Base-by-base conservation (phyloP, 2,113 vertebrate species). In the Scortum barcoo region DNA sequence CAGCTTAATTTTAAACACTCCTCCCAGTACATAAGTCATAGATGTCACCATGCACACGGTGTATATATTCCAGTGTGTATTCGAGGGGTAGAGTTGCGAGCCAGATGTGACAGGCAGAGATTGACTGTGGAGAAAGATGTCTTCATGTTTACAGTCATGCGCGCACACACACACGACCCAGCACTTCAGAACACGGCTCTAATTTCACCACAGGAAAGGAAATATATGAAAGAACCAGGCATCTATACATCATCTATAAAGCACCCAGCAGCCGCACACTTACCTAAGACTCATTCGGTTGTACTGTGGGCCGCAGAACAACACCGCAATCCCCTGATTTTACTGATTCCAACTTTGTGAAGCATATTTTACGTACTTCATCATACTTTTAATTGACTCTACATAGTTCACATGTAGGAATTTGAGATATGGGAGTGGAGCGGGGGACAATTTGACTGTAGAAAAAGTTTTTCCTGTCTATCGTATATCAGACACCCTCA, bases 81-180 rank as follows among this genome's bases (percentile, higher is more conserved):
- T 95, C 96, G 94, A 96, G 91, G 83, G 89, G 91, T 95, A 90
- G 95, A 94, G 95, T 96, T 97, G 94, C 93, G 87, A 95, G 96
- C 85, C 89, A 95, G 92, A 95, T 95, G 91, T 96, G 96, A 96
- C 93, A 96, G 93, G 91, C 75, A 93, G 91, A 93, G 95, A 94
- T 95, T 95, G 89, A 93, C 90, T 94, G 91, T 91, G 86, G 88
- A 93, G 93, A 91, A 89, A 92, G 86, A 86, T 95, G 82, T 83
- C 86, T 90, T 94, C 85, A 84, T 94, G 93, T 96, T 96, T 95
- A 92, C 93, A 94, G 93, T 94, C 88, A 86, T 14, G 60, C 36
- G 13, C 76, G 7, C 76, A 40, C 72, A 61, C 72, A 60, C 76
- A 80, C 77, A 58, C 24, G 76, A 84, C 72, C 56, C 53, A 62